A percentile compares a stretch with the other conserved stretches of the same genome.
These are phyloP conservation scores for Amorpha juglandis DNA, from an alignment of 2,888 invertebrate species.

Conservation along the genomic window DNA sequence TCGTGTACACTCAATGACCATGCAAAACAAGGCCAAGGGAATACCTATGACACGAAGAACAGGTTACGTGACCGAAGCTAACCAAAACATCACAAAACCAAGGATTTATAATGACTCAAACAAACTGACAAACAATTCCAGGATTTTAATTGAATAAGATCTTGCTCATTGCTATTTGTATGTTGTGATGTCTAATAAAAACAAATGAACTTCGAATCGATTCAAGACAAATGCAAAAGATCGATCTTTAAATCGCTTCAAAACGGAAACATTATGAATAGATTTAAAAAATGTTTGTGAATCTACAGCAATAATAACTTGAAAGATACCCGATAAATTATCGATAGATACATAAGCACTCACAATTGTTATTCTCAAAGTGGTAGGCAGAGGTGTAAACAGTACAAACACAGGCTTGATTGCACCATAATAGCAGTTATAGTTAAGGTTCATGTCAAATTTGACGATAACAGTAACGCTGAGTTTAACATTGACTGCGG, in stretches of 20 bases:
- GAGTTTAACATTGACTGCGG: too few relatives aligned
- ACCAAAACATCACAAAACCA: conserved; percentile 1
- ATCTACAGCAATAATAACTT: neutral
- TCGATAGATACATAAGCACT: too few relatives aligned
- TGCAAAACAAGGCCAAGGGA: conserved; percentile 7
- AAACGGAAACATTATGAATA: too few relatives aligned
- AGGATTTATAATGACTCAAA: conserved; percentile 15
- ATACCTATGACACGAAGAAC: conserved; percentile 10
- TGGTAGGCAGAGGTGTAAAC: too few relatives aligned
- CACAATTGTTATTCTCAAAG: too few relatives aligned
- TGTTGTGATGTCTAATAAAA: neutral
- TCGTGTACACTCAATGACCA: neutral
- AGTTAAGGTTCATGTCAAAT: too few relatives aligned
- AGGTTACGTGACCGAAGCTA: neutral
- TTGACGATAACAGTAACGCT: too few relatives aligned
- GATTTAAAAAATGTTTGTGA: too few relatives aligned
- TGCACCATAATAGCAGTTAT: too few relatives aligned
- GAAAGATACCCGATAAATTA: neutral
- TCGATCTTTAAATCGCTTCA: too few relatives aligned
- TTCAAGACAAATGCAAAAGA: too few relatives aligned
- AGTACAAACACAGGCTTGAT: too few relatives aligned
- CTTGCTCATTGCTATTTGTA: conserved; percentile 20
- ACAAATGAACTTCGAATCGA: neutral
- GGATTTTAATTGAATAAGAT: conserved; percentile 14
- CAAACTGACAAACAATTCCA: conserved; percentile 25